Evolutionary conservation across 2,888 invertebrate species (phyloP).

Genomic region (Cabera pusaria): DNA sequence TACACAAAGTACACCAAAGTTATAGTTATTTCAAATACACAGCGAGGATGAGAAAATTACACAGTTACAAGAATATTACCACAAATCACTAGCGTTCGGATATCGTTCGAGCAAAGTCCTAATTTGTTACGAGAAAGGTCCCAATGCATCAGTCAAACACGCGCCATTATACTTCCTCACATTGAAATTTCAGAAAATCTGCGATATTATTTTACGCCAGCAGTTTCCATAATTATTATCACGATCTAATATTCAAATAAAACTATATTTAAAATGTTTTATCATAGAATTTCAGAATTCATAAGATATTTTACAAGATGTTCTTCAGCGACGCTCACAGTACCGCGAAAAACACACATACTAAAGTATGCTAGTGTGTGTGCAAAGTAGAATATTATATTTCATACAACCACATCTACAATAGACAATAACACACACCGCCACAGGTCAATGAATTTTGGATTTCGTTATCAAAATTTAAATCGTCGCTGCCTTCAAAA

Average conservation of each 20-base stretch:
- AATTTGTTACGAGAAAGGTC: constrained; percentile 67
- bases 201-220: constrained; percentile 26
- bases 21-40: constrained; percentile 35
- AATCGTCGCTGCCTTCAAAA: too few species aligned
- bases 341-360: constrained; percentile 72
- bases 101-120: constrained; percentile 62
- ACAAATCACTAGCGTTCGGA: constrained; percentile 49
- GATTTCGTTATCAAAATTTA: too few species aligned
- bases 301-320: constrained; percentile 40
- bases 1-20: constrained; percentile 38
- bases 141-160: constrained; percentile 61
- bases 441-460: too few species aligned
- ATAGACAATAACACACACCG: too few species aligned
- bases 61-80: constrained; percentile 55
- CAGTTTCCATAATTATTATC: constrained; percentile 30
- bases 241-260: constrained; percentile 38
- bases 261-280: constrained; percentile 30
- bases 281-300: constrained; percentile 8
- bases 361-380: constrained; percentile 40
- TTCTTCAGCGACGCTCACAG: constrained; percentile 51
- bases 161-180: constrained; percentile 67
- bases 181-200: constrained; percentile 33
- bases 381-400: constrained; percentile 27
- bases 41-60: constrained; percentile 39
- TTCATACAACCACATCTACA: constrained; percentile 31